Evolutionary conservation across 2,888 invertebrate genomes (phyloP).

Genomic region (Crepidodera aurea): DNA sequence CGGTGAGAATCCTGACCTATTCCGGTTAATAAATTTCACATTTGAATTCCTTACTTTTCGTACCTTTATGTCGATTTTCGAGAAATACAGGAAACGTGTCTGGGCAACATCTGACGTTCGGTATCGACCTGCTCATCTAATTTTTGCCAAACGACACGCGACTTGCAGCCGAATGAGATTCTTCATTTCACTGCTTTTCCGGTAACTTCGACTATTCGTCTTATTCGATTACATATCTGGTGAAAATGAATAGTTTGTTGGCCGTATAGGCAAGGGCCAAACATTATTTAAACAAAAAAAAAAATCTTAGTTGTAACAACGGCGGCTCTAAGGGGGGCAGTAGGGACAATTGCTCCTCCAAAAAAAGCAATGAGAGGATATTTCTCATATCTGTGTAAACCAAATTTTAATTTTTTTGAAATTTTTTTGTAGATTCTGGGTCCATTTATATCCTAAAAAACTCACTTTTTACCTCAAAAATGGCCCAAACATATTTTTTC

Average conservation of each 20-base stretch:
- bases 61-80: constrained; percentile 17
- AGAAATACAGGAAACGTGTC: constrained; percentile 33
- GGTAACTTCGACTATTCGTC: background rate
- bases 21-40: constrained; percentile 30
- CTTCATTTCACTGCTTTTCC: constrained; percentile 2
- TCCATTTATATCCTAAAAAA: too few species aligned
- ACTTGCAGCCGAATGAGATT: constrained; percentile 5
- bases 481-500: too few species aligned
- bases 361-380: too few species aligned
- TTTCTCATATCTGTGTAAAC: too few species aligned
- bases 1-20: constrained; percentile 26
- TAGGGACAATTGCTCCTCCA: too few species aligned
- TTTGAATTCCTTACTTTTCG: constrained; percentile 31
- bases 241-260: background rate
- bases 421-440: too few species aligned
- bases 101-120: constrained; percentile 42
- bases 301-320: too few species aligned
- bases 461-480: too few species aligned
- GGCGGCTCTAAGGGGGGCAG: too few species aligned
- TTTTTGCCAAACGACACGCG: constrained; percentile 36
- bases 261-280: background rate
- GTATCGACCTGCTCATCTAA: constrained; percentile 48
- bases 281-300: too few species aligned
- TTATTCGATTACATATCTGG: background rate
- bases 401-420: too few species aligned